phyloP scores from a whole-genome alignment of 2,113 vertebrate genomes.

The Sapajus apella region DNA sequence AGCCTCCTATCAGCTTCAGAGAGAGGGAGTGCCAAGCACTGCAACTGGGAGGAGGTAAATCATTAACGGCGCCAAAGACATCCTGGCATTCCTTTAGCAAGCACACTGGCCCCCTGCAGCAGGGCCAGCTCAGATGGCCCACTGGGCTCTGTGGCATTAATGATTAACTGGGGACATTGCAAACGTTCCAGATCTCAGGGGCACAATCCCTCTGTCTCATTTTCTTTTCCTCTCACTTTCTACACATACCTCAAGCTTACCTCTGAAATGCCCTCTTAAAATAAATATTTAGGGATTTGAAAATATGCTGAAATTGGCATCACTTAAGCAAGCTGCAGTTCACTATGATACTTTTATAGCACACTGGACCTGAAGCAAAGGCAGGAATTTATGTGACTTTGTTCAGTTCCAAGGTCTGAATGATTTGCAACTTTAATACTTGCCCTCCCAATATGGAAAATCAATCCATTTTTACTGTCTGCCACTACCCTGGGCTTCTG shows the following conservation, averaged over 20 bases:
- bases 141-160: slow-evolving; percentile 27
- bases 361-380: not conserved
- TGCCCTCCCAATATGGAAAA: not conserved
- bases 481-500: not conserved
- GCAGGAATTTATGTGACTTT: slow-evolving; percentile 36
- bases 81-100: slow-evolving; percentile 63
- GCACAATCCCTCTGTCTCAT: not conserved
- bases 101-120: slow-evolving; percentile 61
- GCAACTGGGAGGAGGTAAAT: slow-evolving; percentile 44
- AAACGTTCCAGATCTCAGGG: not conserved
- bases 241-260: not conserved
- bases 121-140: not conserved
- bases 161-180: slow-evolving; percentile 65
- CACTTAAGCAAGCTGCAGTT: not conserved
- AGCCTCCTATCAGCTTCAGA: not conserved
- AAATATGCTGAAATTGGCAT: not conserved
- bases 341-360: not conserved
- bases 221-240: slow-evolving; percentile 8
- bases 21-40: not conserved
- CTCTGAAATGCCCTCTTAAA: slow-evolving; percentile 35
- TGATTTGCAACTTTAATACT: not conserved
- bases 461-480: not conserved
- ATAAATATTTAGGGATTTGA: slow-evolving; percentile 5
- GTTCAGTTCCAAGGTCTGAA: slow-evolving; percentile 17
- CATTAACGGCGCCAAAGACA: slow-evolving; percentile 53